These are phyloP conservation scores for Branchinecta lynchi DNA, from an alignment of 1,140 invertebrate species.

Conservation along the genomic window DNA sequence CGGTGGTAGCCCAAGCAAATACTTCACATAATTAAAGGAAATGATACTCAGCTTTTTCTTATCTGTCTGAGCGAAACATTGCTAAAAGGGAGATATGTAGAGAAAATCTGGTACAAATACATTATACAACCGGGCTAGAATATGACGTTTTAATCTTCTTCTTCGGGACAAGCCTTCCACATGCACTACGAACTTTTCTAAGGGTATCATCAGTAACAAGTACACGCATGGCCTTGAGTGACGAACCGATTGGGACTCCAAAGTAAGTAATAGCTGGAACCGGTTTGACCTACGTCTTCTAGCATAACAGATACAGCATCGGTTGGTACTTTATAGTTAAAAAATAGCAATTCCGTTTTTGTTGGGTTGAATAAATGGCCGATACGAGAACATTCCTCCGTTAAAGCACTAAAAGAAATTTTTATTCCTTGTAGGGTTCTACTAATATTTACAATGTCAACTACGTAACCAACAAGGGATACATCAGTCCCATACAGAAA, in stretches of 20 bases:
- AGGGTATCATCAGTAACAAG: conserved; percentile 9
- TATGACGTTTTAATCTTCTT: neutral
- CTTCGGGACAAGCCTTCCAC: conserved; percentile 4
- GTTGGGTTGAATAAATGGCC: no score
- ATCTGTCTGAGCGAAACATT: conserved; percentile 6
- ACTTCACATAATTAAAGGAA: neutral
- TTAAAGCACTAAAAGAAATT: neutral
- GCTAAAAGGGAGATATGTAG: neutral
- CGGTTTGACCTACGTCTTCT: neutral
- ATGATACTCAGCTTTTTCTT: neutral
- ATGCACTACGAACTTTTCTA: conserved; percentile 1
- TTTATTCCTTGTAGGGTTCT: conserved; percentile 9
- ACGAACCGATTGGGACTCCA: conserved; percentile 1
- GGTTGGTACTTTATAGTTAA: conserved; percentile 6
- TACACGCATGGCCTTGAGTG: neutral
- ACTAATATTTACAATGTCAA: neutral
- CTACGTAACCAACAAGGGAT: conserved; percentile 4
- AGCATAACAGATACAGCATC: conserved; percentile 1
- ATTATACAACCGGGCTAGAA: conserved; percentile 6
- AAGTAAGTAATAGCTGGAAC: conserved; percentile 6
- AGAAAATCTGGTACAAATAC: neutral
- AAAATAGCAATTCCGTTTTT: conserved; percentile 9
- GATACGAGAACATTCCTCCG: conserved; percentile 3
- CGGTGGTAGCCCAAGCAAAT: no score
- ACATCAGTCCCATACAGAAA: conserved; percentile 1